These are phyloP conservation scores for Ectemnius lituratus DNA, from an alignment of 2,888 invertebrate genomes.

Conservation along the genomic window DNA sequence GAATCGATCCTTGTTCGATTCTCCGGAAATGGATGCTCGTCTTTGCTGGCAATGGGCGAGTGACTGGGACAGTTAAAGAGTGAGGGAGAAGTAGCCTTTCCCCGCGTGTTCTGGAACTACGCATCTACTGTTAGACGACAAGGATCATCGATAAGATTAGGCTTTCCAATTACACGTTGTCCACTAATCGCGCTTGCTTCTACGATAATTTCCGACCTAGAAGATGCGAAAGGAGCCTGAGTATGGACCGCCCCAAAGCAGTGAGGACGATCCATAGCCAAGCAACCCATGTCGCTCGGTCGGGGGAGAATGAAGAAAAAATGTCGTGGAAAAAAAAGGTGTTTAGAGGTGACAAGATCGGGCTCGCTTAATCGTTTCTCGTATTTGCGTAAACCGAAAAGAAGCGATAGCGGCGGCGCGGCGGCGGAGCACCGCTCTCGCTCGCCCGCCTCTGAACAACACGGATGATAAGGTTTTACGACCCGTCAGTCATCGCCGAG, in stretches of 20 bases:
- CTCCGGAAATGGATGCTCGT: too few species aligned
- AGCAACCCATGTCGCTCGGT: too few species aligned
- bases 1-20: too few species aligned
- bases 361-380: constrained; percentile 66
- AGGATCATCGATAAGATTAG: constrained; percentile 43
- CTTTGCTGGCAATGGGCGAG: too few species aligned
- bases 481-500: constrained; percentile 70
- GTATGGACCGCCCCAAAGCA: too few species aligned
- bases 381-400: constrained; percentile 69
- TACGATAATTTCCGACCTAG: constrained; percentile 1
- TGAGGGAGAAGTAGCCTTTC: constrained; percentile 23
- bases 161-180: constrained; percentile 20
- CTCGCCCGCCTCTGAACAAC: constrained; percentile 62
- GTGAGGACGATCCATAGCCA: too few species aligned
- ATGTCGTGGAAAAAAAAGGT: constrained; percentile 27
- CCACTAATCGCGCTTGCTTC: not conserved
- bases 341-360: constrained; percentile 51
- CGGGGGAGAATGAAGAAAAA: constrained; percentile 4
- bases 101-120: constrained; percentile 14
- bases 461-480: constrained; percentile 73
- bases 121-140: constrained; percentile 22
- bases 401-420: constrained; percentile 65
- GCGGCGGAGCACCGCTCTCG: constrained; percentile 54
- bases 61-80: too few species aligned
- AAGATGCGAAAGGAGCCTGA: not conserved